Base-by-base conservation (phyloP, 2,888 invertebrate genomes). In the Campoletis raptor region DNA sequence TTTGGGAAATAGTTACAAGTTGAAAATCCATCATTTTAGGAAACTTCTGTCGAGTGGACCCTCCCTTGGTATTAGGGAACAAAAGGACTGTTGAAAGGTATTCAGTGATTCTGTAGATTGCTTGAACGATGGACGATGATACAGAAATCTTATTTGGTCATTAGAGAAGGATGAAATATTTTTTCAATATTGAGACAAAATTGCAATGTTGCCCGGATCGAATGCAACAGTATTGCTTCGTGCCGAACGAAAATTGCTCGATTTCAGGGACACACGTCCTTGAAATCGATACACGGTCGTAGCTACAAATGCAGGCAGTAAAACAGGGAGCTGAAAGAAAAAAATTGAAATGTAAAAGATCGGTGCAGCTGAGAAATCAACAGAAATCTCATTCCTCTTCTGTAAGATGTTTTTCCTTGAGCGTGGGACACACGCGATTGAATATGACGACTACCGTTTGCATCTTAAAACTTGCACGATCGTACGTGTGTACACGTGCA, bases 371-470 rank as follows among this genome's bases (percentile, higher is more conserved):
- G 81, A 82, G 69, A 79, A 52, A 79, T 73, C 57, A 45, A 42
- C 84, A 70, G 67, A 54, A 77, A 78, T 79, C 37, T 40, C 54
- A 73, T 69, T 70, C n/a, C 24, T 37, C 78, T 74, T 36, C 52
- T 24, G 54, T 36, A 74, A 52, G 70, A 57, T 70, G 66, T 42
- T 36, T 73, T 42, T 37, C 30, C 54, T 57, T 73, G 78, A 85
- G 78, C 85, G 85, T 85, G 85, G 79, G 85, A 85, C 85, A 85
- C 74, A 81, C 74, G 85, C 81, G 81, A 85, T 82, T 57, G 67
- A 82, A 70, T 76, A 66, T 57, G 64, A 74, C 52, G 54, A 83
- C 67, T 64, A 72, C 36, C 66, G 45, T 45, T 30, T 40, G 54
- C 42, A 54, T 79, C 67, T 69, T 40, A 30, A 54, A 57, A n/a